A percentile compares a stretch with the other conserved stretches of the same genome.
These are phyloP conservation scores for Xanthia togata DNA, from an alignment of 2,888 invertebrate genomes.

Conservation along the genomic window DNA sequence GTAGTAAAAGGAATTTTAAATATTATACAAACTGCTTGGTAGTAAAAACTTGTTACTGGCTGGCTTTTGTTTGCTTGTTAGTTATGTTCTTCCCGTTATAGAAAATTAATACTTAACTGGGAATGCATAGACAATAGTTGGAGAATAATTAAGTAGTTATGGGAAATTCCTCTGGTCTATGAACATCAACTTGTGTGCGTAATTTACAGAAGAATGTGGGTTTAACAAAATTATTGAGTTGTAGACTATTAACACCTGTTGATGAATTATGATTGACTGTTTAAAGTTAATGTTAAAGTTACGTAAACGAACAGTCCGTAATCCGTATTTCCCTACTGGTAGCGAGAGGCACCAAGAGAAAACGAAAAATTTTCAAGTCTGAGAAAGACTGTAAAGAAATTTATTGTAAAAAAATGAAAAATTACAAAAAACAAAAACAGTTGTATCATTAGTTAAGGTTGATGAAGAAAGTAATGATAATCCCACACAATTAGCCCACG, in stretches of 20 bases:
- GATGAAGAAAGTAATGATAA: background rate
- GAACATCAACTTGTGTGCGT: constrained; percentile 19
- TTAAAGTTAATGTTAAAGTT: too few species aligned
- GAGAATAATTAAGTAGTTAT: constrained; percentile 33
- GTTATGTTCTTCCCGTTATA: constrained; percentile 31
- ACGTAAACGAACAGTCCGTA: too few species aligned
- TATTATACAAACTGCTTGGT: constrained; percentile 32
- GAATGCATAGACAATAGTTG: constrained; percentile 43
- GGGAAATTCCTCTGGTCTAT: constrained; percentile 31
- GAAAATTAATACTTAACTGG: constrained; percentile 37
- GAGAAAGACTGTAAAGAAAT: too few species aligned
- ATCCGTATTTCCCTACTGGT: too few species aligned
- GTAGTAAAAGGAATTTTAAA: constrained; percentile 33
- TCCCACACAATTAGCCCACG: background rate
- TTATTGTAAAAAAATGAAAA: too few species aligned
- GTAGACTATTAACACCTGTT: background rate
- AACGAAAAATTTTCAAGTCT: too few species aligned
- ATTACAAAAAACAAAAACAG: background rate
- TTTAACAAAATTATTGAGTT: background rate
- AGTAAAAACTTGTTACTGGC: constrained; percentile 23
- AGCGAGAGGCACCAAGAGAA: too few species aligned
- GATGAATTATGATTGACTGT: background rate
- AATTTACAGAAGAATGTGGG: constrained; percentile 5
- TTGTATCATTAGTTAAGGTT: background rate
- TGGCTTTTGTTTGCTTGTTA: constrained; percentile 22